A percentile compares a stretch with the other conserved stretches of the same genome.
Evolutionary conservation across 2,797 vertebrate genomes (phyloP).

Genomic region (Pantherophis vulpinus): DNA sequence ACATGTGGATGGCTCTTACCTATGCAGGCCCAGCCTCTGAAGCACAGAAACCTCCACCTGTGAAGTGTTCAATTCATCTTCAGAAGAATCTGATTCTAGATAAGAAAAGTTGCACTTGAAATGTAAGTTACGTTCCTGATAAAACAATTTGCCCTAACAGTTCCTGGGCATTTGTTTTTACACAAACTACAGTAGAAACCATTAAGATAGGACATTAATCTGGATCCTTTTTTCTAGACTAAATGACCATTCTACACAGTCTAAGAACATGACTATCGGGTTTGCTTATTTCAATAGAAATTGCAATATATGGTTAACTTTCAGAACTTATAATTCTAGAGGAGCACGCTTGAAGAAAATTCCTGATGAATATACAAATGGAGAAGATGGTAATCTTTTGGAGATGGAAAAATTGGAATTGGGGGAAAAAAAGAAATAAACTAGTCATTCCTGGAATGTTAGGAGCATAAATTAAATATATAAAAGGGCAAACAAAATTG

Average conservation of each 20-base stretch:
- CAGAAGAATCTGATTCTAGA: conserved; percentile 27
- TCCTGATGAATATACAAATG: background rate
- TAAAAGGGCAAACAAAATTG: background rate
- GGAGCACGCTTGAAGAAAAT: background rate
- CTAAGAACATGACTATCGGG: background rate
- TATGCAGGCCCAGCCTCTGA: conserved; percentile 57
- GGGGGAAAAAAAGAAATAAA: background rate
- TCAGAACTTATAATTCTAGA: background rate
- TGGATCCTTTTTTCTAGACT: background rate
- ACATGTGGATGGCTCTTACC: conserved; percentile 29
- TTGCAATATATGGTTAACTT: background rate
- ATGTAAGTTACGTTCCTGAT: background rate
- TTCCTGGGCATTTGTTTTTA: background rate
- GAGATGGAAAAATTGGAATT: background rate
- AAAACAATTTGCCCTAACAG: background rate
- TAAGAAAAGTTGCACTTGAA: background rate
- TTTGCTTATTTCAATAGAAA: background rate
- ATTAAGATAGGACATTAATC: background rate
- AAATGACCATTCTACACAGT: background rate
- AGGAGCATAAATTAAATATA: background rate
- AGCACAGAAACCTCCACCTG: conserved; percentile 38
- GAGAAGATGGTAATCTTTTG: background rate
- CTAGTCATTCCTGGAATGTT: background rate
- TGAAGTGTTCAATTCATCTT: conserved; percentile 9
- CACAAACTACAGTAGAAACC: background rate